Conservation (phyloP, 2,888 invertebrate species). For the Protodeltote pygarga region DNA sequence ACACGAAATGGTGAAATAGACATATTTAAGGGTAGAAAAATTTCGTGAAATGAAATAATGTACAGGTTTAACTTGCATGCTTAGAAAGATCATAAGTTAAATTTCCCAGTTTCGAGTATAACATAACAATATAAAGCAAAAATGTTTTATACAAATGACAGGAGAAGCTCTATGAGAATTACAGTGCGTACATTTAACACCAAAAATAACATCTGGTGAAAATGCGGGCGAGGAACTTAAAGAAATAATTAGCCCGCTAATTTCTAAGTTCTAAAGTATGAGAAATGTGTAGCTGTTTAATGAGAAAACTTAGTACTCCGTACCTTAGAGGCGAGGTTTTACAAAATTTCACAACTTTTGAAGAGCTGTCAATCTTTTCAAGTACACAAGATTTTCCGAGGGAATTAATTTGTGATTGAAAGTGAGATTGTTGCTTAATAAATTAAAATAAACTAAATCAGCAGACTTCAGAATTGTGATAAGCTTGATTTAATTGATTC, state of each 20-base stretch:
- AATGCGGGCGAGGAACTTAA: slow-evolving; percentile 10
- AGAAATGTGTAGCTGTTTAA: slow-evolving; percentile 28
- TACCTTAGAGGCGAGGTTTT: slow-evolving; percentile 1
- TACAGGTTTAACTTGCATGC: slow-evolving; percentile 28
- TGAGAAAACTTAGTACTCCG: slow-evolving; percentile 34
- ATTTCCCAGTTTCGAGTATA: slow-evolving; percentile 14
- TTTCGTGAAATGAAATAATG: background rate
- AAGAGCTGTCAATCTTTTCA: slow-evolving; percentile 25
- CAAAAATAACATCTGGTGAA: slow-evolving; percentile 4
- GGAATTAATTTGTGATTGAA: slow-evolving; percentile 29
- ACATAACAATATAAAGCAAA: slow-evolving; percentile 18
- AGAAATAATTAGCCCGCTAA: slow-evolving; percentile 24
- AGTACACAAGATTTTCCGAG: slow-evolving; percentile 12
- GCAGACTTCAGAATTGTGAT: background rate
- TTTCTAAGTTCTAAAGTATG: slow-evolving; percentile 33
- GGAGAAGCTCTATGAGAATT: slow-evolving; percentile 4
- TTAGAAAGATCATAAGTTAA: slow-evolving; percentile 12
- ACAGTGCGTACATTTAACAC: slow-evolving; percentile 10
- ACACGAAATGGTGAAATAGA: background rate
- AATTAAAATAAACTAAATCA: slow-evolving; percentile 6
- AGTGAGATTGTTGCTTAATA: slow-evolving; percentile 9
- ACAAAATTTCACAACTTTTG: slow-evolving; percentile 25
- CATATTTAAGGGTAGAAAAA: background rate
- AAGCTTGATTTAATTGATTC: background rate
- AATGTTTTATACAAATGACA: slow-evolving; percentile 18